Evolutionary conservation across 2,888 invertebrate genomes (phyloP), one percentile per base, ranked within the genome.

Genomic region (Periphyllus acericola): DNA sequence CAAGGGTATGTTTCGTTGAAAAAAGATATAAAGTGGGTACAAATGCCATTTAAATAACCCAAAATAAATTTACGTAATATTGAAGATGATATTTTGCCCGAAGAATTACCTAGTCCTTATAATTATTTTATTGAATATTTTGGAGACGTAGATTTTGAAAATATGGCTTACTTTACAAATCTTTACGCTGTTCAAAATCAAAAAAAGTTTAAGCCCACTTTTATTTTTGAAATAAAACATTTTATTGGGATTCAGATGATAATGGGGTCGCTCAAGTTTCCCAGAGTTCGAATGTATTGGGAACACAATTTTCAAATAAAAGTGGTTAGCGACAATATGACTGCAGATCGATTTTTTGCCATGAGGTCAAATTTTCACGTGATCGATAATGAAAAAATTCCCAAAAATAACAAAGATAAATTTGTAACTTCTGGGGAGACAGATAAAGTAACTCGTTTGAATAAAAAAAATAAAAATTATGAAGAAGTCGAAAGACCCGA

Each of bases 401-500:
- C 83, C 8, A 32, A 46, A n/a, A 46, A 66, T 29, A 83, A 74
- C n/a, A 74, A 83, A 14, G 75, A 75, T 52, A 83, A 72, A 55
- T 86, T 82, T 78, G 72, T 89, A 25, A 89, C 66, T 19, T 82
- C 88, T 76, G 89, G 84, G 25, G 52, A 89, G 11, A 34, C 9
- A 68, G 88, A 86, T n/a, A 6, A 66, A 17, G 88, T 89, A 76
- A 60, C 60, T 21, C 46, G 88, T 52, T 89, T 89, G 89, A 80
- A 87, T 46, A 89, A 88, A 79, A 79, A 34, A 83, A 36, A 72
- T 21, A 89, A 89, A 60, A 32, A 25, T 32, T 80, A 34, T 80
- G 80, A 34, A 25, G 80, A 82, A 60, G 83, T 89, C 32, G 55
- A 74, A 74, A 34, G 88, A 40, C 89, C 90, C 17, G 89, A 89